Percentiles rank a stretch among this genome's conserved stretches.
These are phyloP conservation scores for Gouania willdenowi DNA, from an alignment of 2,797 vertebrate species.

Conservation along the genomic window DNA sequence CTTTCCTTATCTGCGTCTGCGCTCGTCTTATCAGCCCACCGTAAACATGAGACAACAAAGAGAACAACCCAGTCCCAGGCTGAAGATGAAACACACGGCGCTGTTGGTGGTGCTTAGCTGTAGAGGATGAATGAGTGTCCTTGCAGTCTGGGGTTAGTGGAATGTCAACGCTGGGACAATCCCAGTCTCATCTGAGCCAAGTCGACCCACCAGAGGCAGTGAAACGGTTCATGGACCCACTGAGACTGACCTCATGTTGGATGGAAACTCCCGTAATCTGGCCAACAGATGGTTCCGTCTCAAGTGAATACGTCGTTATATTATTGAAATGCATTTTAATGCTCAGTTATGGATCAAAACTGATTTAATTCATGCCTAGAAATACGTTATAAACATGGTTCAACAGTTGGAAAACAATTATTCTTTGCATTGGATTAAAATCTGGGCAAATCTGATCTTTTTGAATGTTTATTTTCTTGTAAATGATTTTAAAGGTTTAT, in stretches of 20 bases:
- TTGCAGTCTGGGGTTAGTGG: slow-evolving; percentile 28
- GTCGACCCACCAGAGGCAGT: slow-evolving; percentile 22
- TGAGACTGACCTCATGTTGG: slow-evolving; percentile 23
- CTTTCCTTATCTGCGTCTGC: not conserved
- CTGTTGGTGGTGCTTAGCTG: slow-evolving; percentile 37
- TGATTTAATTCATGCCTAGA: too few species aligned
- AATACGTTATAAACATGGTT: too few species aligned
- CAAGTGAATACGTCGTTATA: slow-evolving; percentile 8
- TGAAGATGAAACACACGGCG: slow-evolving; percentile 21
- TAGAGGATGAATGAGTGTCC: slow-evolving; percentile 35
- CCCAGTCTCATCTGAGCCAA: slow-evolving; percentile 20
- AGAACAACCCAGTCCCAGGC: slow-evolving; percentile 6
- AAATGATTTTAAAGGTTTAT: too few species aligned
- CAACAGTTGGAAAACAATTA: too few species aligned
- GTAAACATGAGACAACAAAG: slow-evolving; percentile 2
- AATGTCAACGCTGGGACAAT: slow-evolving; percentile 31
- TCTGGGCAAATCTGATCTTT: too few species aligned
- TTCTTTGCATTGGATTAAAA: too few species aligned
- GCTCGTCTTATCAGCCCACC: slow-evolving; percentile 3
- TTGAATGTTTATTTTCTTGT: too few species aligned
- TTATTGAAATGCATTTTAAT: not conserved
- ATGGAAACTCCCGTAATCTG: slow-evolving; percentile 14
- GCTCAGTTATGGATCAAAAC: not conserved
- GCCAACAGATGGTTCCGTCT: slow-evolving; percentile 19
- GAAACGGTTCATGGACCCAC: slow-evolving; percentile 32